Base-by-base conservation (phyloP, 1,140 invertebrate species). In the Vanessa atalanta region DNA sequence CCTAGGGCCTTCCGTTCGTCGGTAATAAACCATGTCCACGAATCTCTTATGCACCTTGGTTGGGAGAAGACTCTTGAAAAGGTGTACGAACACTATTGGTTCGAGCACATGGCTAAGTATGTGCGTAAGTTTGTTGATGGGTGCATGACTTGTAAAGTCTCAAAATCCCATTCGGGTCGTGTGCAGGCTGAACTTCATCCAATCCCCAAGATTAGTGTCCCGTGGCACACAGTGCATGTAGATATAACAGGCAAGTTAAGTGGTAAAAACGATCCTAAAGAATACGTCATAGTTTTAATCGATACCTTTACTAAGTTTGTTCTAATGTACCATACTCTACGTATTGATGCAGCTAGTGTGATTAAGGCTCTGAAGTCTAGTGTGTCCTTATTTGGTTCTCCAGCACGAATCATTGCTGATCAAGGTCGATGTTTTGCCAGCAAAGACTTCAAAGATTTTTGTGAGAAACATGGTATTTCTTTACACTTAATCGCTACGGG, bases 1-100 rank as follows among this genome's bases (percentile, higher is more conserved):
- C 67, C 67, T n/a, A 16, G 67, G 13, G 16, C 15, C 7, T 47
- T 60, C 6, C 8, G 74, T 72, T 70, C 55, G 65, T 71, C 67
- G 31, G 72, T 90, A 6, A 82, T 90, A 55, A 84, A 87, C 51
- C 73, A 84, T 65, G 71, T 88, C 0, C 90, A 88, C 65, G 83
- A 86, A 23, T 57, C 50, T 0, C 16, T 83, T 13, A 65, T 78
- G 13, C 79, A 83, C 69, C 48, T 82, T n/a, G 82, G 82, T 0
- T 80, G 66, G 61, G 76, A 81, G 20, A 83, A 83, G 65, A 81
- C 80, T 7, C 50, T 82, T 2, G 77, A 80, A 37, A 83, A 80
- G 31, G 14, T 76, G 3, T 78, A 73, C 20, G 69, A 80, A 16
- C 26, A 69, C 65, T 83, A 79, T 47, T 83, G 82, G 79, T 81